Evolutionary conservation across 2,888 invertebrate species (phyloP), one percentile per base, ranked within the genome.

Genomic region (Pseudanteris insignis): DNA sequence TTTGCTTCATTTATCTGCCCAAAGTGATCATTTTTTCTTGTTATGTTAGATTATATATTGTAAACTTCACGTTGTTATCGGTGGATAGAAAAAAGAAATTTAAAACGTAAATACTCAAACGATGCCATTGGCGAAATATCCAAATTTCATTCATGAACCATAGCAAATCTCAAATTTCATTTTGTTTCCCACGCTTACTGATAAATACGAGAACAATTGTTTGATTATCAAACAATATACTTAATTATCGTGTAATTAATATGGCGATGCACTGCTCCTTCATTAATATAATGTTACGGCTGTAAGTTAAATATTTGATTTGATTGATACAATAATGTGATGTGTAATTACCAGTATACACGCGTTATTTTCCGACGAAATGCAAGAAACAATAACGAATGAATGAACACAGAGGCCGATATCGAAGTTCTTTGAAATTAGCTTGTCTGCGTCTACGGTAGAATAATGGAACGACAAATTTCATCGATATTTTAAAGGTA

Each of bases 381-480:
- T 29, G 25, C 14, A 14, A 24, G 24, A 14, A 43, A 36, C 14
- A 46, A 51, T 40, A 21, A 11, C 11, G 28, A 36, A 36, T 55
- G 36, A 58, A 58, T 6, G 50, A 59, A 18, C 44, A 46, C 30
- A 24, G 12, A 13, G 12, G 15, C 28, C 11, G 14, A 38, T 32
- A 28, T 30, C 28, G 50, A 18, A 18, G 18, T 51, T 58, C 30
- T 59, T 47, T 14, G 13, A 43, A 40, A 24, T 13, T n/a, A 9
- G 38, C 30, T 26, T 28, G 15, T 13, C 24, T 28, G 18, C 18
- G 18, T 18, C 18, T 6, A 6, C 4, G 18, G 6, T 6, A 37
- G 44, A 60, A 60, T 60, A 60, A 60, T 60, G 60, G 41, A 29
- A 50, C 40, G 48, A 48, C 54, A 43, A 60, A 60, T 60, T 60